These are phyloP conservation scores for Canis aureus DNA, from an alignment of 2,113 vertebrate species.

Conservation along the genomic window DNA sequence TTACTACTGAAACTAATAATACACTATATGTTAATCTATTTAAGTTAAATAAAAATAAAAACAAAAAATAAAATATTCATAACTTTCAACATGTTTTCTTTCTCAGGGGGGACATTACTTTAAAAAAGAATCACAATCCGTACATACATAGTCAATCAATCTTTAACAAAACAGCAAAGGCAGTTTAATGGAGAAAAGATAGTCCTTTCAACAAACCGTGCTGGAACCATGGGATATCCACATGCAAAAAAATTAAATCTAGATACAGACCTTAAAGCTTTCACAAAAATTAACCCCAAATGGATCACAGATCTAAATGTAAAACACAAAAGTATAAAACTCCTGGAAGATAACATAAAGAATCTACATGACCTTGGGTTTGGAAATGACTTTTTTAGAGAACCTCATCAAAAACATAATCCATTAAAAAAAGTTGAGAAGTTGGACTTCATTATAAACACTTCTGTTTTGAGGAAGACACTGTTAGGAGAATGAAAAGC, in stretches of 20 bases:
- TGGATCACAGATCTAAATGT: not conserved
- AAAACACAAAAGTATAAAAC: not conserved
- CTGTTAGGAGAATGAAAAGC: not conserved
- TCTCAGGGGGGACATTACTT: not conserved
- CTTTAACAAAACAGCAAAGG: conserved; percentile 13
- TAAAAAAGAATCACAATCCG: not conserved
- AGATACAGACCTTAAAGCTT: not conserved
- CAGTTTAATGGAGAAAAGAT: not conserved
- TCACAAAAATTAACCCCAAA: not conserved
- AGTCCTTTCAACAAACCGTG: not conserved
- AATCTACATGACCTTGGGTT: not conserved
- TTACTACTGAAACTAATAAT: not conserved
- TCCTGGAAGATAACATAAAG: not conserved
- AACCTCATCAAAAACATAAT: not conserved
- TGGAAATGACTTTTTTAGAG: not conserved
- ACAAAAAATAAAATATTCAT: not conserved
- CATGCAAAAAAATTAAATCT: not conserved
- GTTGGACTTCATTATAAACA: not conserved
- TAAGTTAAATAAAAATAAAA: not conserved
- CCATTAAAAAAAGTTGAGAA: not conserved
- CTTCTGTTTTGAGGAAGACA: not conserved
- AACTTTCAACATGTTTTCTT: not conserved
- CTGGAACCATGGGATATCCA: not conserved
- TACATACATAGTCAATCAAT: not conserved
- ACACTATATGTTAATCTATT: not conserved